These are phyloP conservation scores for Takifugu rubripes DNA, from an alignment of 2,797 vertebrate species.

Conservation along the genomic window DNA sequence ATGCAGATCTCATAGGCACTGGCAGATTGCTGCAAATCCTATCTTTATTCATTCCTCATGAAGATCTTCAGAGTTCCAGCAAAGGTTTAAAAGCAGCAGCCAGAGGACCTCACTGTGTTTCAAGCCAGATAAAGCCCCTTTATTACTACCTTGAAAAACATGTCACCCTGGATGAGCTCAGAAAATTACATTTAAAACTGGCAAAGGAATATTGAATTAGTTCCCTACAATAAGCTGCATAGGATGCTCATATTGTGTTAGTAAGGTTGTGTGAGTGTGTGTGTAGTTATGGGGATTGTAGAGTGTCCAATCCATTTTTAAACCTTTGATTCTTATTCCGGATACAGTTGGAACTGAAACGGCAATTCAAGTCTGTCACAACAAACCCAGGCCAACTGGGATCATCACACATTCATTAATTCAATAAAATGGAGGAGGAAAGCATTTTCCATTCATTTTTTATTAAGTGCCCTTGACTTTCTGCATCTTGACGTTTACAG, in stretches of 20 bases:
- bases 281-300: constrained; percentile 13
- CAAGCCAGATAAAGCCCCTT: constrained; percentile 71
- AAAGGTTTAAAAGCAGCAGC: constrained; percentile 42
- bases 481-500: no score
- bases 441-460: constrained; percentile 1
- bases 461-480: no score
- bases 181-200: constrained; percentile 81
- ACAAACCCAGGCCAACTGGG: constrained; percentile 15
- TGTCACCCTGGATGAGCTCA: constrained; percentile 78
- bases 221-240: constrained; percentile 74
- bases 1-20: constrained; percentile 38
- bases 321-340: constrained; percentile 52
- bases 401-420: constrained; percentile 22
- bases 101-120: constrained; percentile 26
- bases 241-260: constrained; percentile 55
- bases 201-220: constrained; percentile 77
- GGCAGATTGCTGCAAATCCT: constrained; percentile 48
- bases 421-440: constrained; percentile 21
- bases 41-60: constrained; percentile 56
- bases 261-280: constrained; percentile 12
- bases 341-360: constrained; percentile 30
- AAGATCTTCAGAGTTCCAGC: constrained; percentile 67
- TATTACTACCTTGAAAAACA: constrained; percentile 76
- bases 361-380: constrained; percentile 26
- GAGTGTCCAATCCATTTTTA: constrained; percentile 36